Base-by-base conservation (phyloP, 2,113 vertebrate genomes). In the Balaenoptera acutorostrata region DNA sequence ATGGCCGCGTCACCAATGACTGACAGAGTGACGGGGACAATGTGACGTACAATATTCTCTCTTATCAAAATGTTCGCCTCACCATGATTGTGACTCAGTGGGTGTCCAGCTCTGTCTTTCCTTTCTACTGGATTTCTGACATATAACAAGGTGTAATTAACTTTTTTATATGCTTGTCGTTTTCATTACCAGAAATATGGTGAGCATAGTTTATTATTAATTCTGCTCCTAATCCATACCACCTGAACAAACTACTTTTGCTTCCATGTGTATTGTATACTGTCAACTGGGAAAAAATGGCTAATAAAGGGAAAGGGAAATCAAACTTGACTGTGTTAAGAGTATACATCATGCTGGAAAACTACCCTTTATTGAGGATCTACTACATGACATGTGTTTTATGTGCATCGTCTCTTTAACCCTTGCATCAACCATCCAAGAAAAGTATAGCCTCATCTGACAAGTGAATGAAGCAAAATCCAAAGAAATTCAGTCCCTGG, bases 141-240 rank as follows among this genome's bases (percentile, higher is more conserved):
- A 98, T 96, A 97, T 96, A 98, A 97, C 95, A 96, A 97, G 95
- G 97, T 98, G 87, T 98, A 98, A 98, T 98, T 97, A 97, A 98
- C 95, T 98, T 98, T 97, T 95, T 96, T 96, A 97, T 68, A 94
- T 31, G 91, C 69, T 98, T 98, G 86, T 97, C 97, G 97, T 98
- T 96, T 95, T 86, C 75, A 95, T 97, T 97, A 98, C 97, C 36
- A 23, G 95, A 95, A 98, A 97, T 92, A 98, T 25, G 92, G 69
- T 95, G 97, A 98, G 80, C 66, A 55, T 97, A 97, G 93, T 96
- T 89, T 97, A 91, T 91, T 97, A 71, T 96, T 96, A 95, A 98
- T 98, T 97, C 93, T 44, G 82, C 25, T 87, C 63, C 75, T 57
- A 77, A 88, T 75, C 93, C 95, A 95, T 88, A 84, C 94, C 97